Base-by-base conservation (phyloP, 2,888 invertebrate genomes). In the Nezara viridula region DNA sequence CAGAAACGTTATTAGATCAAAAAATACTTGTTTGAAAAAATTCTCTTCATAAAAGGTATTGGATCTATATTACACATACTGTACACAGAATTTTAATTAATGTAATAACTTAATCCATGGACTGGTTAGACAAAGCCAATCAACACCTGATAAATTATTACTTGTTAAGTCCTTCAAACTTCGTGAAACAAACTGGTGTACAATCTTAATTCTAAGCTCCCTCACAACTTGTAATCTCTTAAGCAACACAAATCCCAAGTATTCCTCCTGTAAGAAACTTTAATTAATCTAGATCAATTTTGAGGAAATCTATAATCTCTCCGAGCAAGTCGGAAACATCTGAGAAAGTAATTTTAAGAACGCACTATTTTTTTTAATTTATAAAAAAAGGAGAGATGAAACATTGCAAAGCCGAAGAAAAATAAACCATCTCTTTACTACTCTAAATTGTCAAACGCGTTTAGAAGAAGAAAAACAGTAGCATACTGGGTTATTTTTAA, bases 161-260 rank as follows among this genome's bases (percentile, higher is more conserved):
- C 37, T 77, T 81, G 44, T 81, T 77, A 81, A 81, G 37, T 7
- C 44, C 81, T 81, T 81, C 81, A 81, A 81, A 81, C 40, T 81
- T 81, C 6, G 44, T 44, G 77, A 77, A 77, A 44, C 77, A 77
- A 77, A 40, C 77, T 77, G 40, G n/a, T 81, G 24, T 21, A 44
- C 40, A 40, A 81, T 81, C 81, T 81, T 81, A 40, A 44, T 81
- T 81, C 44, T 81, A 81, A 81, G 81, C 81, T 44, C 44, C 40
- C 40, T 44, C 81, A n/a, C 81, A 81, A 44, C 81, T 81, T 81
- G 81, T 81, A 81, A 81, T 81, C 81, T 81, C 24, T 81, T 10
- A n/a, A 66, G 66, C 66, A 81, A 81, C 81, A 81, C 24, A 81
- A 81, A 81, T 81, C 44, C 81, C 81, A 81, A 81, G 81, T 81